Evolutionary conservation across 2,797 vertebrate genomes (phyloP), one percentile per base, ranked within the genome.

Genomic region (Chromis chromis): DNA sequence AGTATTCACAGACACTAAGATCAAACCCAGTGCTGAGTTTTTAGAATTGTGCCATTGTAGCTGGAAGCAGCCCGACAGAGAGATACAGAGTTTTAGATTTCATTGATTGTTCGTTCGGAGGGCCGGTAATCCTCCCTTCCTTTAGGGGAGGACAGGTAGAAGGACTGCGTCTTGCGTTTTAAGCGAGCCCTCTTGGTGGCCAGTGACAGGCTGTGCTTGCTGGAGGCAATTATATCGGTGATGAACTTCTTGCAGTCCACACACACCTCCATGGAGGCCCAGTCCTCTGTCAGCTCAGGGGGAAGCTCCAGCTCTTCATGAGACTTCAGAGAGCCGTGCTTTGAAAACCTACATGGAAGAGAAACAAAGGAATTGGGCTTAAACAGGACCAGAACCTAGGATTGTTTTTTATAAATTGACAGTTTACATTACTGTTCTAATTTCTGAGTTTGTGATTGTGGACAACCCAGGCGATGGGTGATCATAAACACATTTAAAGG

Each of bases 231-330:
- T 86, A 99, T 98, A 89, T 99, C 98, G 0, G 94, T 95, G 94
- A 99, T 99, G 91, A 99, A 99, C 92, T 96, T 98, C 93, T 98
- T 99, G 93, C 98, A 99, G 96, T 99, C 98, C 83, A 99, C 97
- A 0, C 98, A 99, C 84, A 99, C 97, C 89, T 99, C 98, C 97
- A 98, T 99, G n/a, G 95, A 95, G 90, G 96, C 96, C 98, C 98
- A 99, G 93, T 99, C 98, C 91, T 98, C 97, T 53, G 96, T 98
- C 79, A 99, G 86, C 88, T 99, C 97, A 69, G 95, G 94, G 63
- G 98, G 98, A 84, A 99, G 96, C 84, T 96, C 96, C 56, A 94
- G 86, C 60, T 97, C 97, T 50, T 98, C 97, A 0, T 95, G 95
- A 8, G 96, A 95, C 79, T 96, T 96, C 9, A 96, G 70, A 53